These are phyloP conservation scores for Hylaeus anthracinus DNA, from an alignment of 1,140 invertebrate species.

Conservation along the genomic window DNA sequence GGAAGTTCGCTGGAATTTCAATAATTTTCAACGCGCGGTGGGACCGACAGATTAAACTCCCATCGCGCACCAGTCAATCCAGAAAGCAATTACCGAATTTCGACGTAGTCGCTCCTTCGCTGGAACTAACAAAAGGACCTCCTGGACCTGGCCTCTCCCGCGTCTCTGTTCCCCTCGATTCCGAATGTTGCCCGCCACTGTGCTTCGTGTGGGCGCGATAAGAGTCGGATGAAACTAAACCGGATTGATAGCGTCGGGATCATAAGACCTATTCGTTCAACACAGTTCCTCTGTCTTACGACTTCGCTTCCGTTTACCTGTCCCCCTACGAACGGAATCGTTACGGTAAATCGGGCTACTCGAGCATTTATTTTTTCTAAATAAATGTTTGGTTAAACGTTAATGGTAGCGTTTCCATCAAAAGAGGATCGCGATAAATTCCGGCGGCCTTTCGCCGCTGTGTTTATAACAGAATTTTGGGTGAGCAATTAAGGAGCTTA, in stretches of 20 bases:
- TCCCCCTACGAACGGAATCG: too few species aligned
- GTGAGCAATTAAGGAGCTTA: conserved; percentile 2
- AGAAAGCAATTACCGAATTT: conserved; percentile 72
- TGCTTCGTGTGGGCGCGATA: conserved; percentile 57
- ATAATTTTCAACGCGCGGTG: conserved; percentile 49
- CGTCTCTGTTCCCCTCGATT: conserved; percentile 36
- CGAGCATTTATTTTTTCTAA: background rate
- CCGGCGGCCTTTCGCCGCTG: background rate
- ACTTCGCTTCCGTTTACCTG: too few species aligned
- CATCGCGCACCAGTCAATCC: conserved; percentile 62
- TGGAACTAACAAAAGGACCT: conserved; percentile 64
- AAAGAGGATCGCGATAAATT: background rate
- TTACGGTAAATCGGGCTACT: too few species aligned
- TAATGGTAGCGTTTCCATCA: too few species aligned
- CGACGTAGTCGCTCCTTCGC: conserved; percentile 46
- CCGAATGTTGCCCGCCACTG: conserved; percentile 27
- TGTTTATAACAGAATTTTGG: background rate
- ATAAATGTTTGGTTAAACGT: too few species aligned
- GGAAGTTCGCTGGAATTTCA: conserved; percentile 26
- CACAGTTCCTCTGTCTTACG: too few species aligned
- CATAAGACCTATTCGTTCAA: conserved; percentile 7
- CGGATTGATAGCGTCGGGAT: conserved; percentile 27
- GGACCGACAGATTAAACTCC: conserved; percentile 63
- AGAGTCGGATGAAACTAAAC: conserved; percentile 51
- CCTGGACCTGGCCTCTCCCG: conserved; percentile 39